These are phyloP conservation scores for Oreonectes daqikongensis DNA, from an alignment of 2,797 vertebrate species.

Conservation along the genomic window DNA sequence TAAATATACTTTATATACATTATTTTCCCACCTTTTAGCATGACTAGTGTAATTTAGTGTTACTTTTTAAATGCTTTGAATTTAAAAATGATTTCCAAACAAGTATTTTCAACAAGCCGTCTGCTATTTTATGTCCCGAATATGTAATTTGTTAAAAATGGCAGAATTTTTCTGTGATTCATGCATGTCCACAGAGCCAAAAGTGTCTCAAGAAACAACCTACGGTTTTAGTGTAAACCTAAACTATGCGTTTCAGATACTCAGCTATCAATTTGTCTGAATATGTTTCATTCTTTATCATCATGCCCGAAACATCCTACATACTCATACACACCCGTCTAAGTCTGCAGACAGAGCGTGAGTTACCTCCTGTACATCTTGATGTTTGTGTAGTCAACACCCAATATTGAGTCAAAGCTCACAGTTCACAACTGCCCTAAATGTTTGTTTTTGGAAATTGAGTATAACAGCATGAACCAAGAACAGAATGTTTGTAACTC, in stretches of 20 bases:
- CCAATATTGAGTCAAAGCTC: not conserved
- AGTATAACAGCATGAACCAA: not conserved
- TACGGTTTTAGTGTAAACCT: not conserved
- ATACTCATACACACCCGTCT: conserved; percentile 40
- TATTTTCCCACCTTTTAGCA: too few species aligned
- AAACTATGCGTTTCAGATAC: conserved; percentile 15
- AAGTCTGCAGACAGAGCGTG: conserved; percentile 1
- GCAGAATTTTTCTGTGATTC: too few species aligned
- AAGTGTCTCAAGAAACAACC: not conserved
- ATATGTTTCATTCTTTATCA: conserved; percentile 49
- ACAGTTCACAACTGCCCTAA: not conserved
- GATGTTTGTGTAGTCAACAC: not conserved
- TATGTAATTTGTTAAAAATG: too few species aligned
- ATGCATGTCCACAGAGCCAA: not conserved
- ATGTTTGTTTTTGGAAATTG: conserved; percentile 3
- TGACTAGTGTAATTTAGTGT: too few species aligned
- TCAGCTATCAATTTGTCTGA: conserved; percentile 30
- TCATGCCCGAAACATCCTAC: conserved; percentile 34
- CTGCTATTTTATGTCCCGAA: too few species aligned
- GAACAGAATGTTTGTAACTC: conserved; percentile 28
- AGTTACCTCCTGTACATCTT: not conserved
- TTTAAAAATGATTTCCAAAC: too few species aligned
- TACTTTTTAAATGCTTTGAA: too few species aligned
- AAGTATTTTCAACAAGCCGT: too few species aligned
- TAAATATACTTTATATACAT: too few species aligned